phyloP scores from a whole-genome alignment of 1,140 invertebrate species.

The Sitobion miscanthi region DNA sequence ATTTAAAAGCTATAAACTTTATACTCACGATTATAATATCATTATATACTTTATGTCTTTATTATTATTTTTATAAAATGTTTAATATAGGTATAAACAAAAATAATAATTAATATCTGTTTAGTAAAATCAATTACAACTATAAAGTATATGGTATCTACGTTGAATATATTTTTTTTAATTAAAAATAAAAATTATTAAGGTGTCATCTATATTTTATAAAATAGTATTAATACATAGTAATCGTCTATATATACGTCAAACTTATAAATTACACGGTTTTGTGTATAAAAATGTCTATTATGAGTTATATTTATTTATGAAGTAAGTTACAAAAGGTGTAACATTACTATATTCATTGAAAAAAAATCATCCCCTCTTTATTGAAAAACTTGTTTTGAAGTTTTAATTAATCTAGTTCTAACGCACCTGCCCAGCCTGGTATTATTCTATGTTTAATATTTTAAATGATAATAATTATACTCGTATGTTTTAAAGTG shows the following conservation, averaged over 20 bases:
- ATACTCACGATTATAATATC: no score
- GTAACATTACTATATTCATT: not conserved
- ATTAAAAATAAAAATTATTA: not conserved
- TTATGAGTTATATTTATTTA: not conserved
- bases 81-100: not conserved
- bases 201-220: not conserved
- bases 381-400: slow-evolving; percentile 4
- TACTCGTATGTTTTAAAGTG: not conserved
- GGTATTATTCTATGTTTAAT: not conserved
- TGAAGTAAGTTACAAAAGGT: not conserved
- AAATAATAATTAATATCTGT: not conserved
- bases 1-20: no score
- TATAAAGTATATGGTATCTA: not conserved
- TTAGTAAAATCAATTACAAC: not conserved
- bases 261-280: not conserved
- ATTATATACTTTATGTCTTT: no score
- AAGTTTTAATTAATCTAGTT: slow-evolving; percentile 44
- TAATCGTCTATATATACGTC: not conserved
- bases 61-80: not conserved
- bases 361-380: slow-evolving; percentile 3
- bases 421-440: not conserved
- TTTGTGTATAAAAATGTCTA: not conserved
- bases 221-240: not conserved
- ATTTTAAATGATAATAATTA: not conserved
- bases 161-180: not conserved